Evolutionary conservation across 2,888 invertebrate genomes (phyloP).

Genomic region (Cryptocheilus praepositus): DNA sequence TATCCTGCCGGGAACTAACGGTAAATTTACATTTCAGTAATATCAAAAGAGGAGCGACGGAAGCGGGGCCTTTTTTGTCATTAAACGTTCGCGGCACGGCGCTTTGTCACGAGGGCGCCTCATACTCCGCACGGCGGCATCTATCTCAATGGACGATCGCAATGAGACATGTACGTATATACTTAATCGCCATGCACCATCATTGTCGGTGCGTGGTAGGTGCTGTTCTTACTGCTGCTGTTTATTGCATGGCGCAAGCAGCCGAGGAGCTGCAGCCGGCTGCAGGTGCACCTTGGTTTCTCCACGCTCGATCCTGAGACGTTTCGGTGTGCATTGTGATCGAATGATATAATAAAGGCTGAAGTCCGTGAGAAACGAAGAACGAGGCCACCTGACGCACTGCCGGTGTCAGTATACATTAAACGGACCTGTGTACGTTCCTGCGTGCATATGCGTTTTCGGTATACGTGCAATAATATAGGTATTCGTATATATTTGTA

Average conservation of each 20-base stretch:
- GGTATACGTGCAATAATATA: conserved; percentile 23
- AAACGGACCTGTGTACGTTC: background rate
- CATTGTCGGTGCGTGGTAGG: conserved; percentile 32
- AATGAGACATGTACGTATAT: conserved; percentile 43
- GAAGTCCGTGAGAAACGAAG: conserved; percentile 71
- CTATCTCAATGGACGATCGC: conserved; percentile 50
- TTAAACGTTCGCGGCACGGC: conserved; percentile 9
- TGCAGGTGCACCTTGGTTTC: conserved; percentile 65
- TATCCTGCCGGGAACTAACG: too few species aligned
- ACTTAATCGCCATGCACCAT: conserved; percentile 32
- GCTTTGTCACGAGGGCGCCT: conserved; percentile 4
- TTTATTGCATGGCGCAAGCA: conserved; percentile 53
- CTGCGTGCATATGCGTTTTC: too few species aligned
- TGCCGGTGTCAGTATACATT: conserved; percentile 54
- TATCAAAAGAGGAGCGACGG: too few species aligned
- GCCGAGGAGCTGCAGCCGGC: conserved; percentile 63
- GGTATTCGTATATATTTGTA: conserved; percentile 1
- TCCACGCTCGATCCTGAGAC: conserved; percentile 53
- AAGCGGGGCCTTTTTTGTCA: too few species aligned
- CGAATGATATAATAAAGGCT: conserved; percentile 72
- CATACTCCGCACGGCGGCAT: conserved; percentile 17
- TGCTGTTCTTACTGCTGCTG: conserved; percentile 30
- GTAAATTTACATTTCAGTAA: too few species aligned
- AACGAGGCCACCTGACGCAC: conserved; percentile 70
- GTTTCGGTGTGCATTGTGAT: conserved; percentile 71